These are phyloP conservation scores for Arremon aurantiirostris DNA, from an alignment of 2,797 vertebrate genomes.

Conservation along the genomic window DNA sequence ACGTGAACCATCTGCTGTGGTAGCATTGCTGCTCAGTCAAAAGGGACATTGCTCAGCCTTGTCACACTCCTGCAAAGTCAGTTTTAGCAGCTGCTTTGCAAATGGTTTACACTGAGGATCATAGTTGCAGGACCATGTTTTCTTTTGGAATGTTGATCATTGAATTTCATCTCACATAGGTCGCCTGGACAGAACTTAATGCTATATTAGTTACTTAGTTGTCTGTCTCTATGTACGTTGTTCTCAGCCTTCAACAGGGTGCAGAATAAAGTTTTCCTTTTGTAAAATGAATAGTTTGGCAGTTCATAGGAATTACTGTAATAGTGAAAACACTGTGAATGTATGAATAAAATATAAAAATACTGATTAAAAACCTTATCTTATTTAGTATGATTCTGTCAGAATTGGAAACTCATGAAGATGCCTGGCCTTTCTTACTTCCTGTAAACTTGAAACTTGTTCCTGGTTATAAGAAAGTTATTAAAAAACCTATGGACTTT, in stretches of 20 bases:
- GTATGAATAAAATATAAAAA: background rate
- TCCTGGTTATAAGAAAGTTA: conserved; percentile 97
- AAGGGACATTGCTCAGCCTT: background rate
- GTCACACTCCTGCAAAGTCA: background rate
- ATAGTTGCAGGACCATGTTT: background rate
- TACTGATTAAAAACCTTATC: conserved; percentile 27
- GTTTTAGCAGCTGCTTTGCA: background rate
- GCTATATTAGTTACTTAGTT: background rate
- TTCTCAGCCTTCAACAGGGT: background rate
- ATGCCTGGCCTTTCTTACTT: conserved; percentile 97
- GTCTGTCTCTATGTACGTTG: background rate
- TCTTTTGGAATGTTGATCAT: background rate
- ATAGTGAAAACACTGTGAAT: background rate
- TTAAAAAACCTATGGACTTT: conserved; percentile 99
- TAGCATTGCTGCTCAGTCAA: background rate
- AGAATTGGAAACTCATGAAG: conserved; percentile 96
- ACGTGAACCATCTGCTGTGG: too few relatives aligned
- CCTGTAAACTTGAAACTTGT: conserved; percentile 98
- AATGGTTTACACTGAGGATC: background rate
- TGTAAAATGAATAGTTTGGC: background rate
- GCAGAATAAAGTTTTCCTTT: background rate
- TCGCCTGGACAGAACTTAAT: background rate
- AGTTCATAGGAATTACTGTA: background rate
- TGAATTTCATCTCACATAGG: background rate
- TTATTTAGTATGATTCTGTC: conserved; percentile 88